phyloP scores from a whole-genome alignment of 2,888 invertebrate species.

The Erpobdella octoculata region DNA sequence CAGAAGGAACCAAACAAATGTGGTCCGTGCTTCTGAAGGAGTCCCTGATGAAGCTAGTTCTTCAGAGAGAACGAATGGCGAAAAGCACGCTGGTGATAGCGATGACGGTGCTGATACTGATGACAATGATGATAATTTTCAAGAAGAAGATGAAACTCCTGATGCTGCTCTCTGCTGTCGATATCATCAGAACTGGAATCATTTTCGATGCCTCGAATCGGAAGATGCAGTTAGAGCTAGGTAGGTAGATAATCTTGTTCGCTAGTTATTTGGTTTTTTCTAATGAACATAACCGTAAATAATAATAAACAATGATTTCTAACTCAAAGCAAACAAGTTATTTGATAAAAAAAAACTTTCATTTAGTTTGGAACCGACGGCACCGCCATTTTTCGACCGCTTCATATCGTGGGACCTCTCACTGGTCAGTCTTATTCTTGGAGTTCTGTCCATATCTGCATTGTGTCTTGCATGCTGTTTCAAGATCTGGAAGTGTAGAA shows the following conservation, averaged over 20 bases:
- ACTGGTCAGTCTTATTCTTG: neutral
- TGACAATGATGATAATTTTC: slow-evolving; percentile 7
- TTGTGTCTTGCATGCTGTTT: neutral
- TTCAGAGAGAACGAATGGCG: neutral
- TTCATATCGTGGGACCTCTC: slow-evolving; percentile 11
- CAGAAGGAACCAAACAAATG: neutral
- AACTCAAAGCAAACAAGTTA: too few relatives aligned
- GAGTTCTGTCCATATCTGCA: neutral
- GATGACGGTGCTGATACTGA: neutral
- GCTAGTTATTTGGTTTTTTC: neutral
- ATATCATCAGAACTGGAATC: slow-evolving; percentile 36
- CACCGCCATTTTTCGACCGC: slow-evolving; percentile 2
- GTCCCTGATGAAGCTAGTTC: too few relatives aligned
- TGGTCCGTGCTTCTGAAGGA: too few relatives aligned
- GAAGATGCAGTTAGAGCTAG: slow-evolving; percentile 32
- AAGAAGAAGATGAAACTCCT: neutral
- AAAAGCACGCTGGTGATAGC: neutral
- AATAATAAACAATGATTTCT: neutral
- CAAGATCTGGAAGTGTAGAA: slow-evolving; percentile 3
- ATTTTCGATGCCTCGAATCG: slow-evolving; percentile 35
- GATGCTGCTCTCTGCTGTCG: slow-evolving; percentile 35
- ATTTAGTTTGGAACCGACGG: neutral
- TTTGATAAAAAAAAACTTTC: neutral
- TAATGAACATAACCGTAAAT: neutral
- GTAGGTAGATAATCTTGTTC: neutral